A percentile compares a stretch with the other conserved stretches of the same genome.
These are phyloP conservation scores for Mirounga angustirostris DNA, from an alignment of 2,113 vertebrate genomes.

Conservation along the genomic window DNA sequence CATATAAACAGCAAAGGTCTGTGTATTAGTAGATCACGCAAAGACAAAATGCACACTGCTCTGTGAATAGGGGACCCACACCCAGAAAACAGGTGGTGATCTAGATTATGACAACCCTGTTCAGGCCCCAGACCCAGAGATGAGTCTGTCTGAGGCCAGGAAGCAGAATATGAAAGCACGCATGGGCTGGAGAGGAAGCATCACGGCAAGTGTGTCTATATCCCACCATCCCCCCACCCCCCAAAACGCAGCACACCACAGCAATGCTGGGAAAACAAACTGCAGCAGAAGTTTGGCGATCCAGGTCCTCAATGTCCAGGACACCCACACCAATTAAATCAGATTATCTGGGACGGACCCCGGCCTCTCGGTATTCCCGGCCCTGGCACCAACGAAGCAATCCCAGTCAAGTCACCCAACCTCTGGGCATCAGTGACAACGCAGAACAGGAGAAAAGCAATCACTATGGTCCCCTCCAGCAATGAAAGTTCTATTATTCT, in stretches of 20 bases:
- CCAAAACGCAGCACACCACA: fast-evolving
- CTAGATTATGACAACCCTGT: no score
- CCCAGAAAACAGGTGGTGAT: neutral
- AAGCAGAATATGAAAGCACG: neutral
- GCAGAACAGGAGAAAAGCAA: neutral
- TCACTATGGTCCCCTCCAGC: neutral
- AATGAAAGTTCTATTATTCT: neutral
- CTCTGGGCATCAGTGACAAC: neutral
- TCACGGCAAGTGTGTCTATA: fast-evolving
- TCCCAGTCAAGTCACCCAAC: neutral
- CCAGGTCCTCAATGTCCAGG: neutral
- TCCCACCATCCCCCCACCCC: neutral
- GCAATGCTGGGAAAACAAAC: neutral
- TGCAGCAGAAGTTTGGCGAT: fast-evolving
- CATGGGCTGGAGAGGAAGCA: fast-evolving
- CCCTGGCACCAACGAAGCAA: no score
- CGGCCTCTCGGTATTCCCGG: fast-evolving
- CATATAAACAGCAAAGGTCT: fast-evolving
- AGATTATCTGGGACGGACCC: neutral
- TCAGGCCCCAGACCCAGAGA: neutral
- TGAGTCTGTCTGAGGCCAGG: neutral
- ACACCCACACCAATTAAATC: neutral
- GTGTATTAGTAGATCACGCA: fast-evolving
- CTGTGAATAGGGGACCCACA: fast-evolving
- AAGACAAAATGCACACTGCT: neutral